Evolutionary conservation across 2,797 vertebrate genomes (phyloP).

Genomic region (Phoeniculus purpureus): DNA sequence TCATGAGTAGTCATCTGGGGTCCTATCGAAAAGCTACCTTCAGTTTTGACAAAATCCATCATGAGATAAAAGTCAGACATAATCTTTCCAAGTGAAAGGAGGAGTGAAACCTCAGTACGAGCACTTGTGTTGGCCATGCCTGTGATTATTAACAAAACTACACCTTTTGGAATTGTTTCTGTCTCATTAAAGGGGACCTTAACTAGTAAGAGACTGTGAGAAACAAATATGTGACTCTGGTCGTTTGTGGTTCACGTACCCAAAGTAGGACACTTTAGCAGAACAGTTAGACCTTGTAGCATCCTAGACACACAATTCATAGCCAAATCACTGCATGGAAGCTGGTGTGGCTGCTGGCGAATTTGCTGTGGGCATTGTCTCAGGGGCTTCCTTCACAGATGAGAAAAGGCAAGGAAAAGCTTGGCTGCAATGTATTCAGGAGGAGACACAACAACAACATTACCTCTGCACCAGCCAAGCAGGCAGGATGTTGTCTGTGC

Average conservation of each 20-base stretch:
- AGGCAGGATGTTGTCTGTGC: slow-evolving; percentile 51
- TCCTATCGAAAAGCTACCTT: neutral
- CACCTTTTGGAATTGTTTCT: neutral
- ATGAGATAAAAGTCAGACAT: neutral
- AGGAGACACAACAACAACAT: slow-evolving; percentile 25
- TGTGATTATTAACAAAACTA: neutral
- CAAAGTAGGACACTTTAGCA: neutral
- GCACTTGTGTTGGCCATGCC: neutral
- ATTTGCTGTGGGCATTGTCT: neutral
- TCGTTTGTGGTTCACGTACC: neutral
- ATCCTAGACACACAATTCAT: neutral
- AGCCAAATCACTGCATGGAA: neutral
- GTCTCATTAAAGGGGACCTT: neutral
- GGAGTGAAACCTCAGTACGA: neutral
- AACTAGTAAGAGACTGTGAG: neutral
- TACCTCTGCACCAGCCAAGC: slow-evolving; percentile 35
- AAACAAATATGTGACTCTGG: neutral
- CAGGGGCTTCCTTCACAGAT: neutral
- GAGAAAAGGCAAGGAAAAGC: slow-evolving; percentile 4
- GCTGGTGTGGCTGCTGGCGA: rapidly evolving
- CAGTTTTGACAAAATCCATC: neutral
- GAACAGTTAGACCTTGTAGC: neutral
- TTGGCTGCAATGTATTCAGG: neutral
- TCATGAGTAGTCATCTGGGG: neutral
- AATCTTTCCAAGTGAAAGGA: neutral